Conservation (phyloP, 2,113 vertebrate genomes). For the Ia io region DNA sequence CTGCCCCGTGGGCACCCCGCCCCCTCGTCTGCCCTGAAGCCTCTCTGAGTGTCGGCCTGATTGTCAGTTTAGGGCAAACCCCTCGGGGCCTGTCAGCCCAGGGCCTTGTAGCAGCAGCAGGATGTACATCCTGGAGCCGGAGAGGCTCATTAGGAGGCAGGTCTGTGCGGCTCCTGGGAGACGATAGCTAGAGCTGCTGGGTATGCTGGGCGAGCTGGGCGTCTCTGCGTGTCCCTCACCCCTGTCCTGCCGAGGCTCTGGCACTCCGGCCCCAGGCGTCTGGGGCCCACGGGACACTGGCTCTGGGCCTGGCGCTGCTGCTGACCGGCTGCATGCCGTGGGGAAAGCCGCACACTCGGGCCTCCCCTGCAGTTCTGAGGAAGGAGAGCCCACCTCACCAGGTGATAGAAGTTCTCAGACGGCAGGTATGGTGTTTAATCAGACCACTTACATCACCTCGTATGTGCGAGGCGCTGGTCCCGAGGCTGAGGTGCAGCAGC, state of each 20-base stretch:
- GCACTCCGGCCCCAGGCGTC: not conserved
- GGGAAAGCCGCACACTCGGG: not conserved
- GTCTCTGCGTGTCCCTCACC: not conserved
- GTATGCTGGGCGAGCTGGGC: not conserved
- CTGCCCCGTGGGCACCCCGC: fast-evolving
- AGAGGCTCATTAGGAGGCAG: not conserved
- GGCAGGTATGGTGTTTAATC: no score
- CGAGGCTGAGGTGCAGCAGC: not conserved
- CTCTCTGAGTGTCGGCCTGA: not conserved
- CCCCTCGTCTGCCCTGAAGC: not conserved
- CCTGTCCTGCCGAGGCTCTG: not conserved
- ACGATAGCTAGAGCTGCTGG: not conserved
- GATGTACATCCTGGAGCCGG: not conserved
- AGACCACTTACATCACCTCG: not conserved
- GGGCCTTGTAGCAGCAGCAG: not conserved
- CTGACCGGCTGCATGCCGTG: not conserved
- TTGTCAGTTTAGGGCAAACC: not conserved
- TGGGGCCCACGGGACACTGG: not conserved
- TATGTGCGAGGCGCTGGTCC: not conserved
- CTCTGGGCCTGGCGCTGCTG: not conserved
- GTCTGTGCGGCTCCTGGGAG: not conserved
- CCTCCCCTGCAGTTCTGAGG: not conserved
- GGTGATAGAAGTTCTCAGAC: not conserved
- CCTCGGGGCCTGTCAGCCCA: not conserved
- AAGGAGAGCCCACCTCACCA: not conserved